Percentiles rank a stretch among this genome's conserved stretches.
Evolutionary conservation across 2,797 vertebrate species (phyloP).

Genomic region (Sebastes cheni): DNA sequence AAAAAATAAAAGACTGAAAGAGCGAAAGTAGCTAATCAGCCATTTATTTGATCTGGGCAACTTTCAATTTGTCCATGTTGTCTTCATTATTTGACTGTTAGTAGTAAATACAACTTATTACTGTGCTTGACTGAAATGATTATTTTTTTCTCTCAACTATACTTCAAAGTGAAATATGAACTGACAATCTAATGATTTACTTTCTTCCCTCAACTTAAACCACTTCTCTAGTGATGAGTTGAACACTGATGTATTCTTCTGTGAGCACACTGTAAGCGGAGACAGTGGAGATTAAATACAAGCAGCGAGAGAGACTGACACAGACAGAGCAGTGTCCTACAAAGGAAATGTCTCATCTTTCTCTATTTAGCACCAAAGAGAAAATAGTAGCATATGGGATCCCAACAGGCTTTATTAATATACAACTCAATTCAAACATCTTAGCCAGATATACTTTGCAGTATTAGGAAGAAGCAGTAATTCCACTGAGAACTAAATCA

Average conservation of each 20-base stretch:
- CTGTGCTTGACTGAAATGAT: background rate
- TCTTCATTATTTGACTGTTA: background rate
- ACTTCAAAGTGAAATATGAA: constrained; percentile 17
- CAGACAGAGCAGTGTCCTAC: background rate
- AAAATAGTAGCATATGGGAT: constrained; percentile 7
- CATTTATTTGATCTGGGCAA: background rate
- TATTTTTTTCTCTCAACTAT: background rate
- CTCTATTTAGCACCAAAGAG: constrained; percentile 1
- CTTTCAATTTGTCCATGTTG: background rate
- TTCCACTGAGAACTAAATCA: background rate
- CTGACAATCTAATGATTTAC: constrained; percentile 2
- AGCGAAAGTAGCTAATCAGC: background rate
- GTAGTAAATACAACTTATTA: background rate
- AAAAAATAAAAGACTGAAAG: background rate
- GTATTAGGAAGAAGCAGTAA: background rate
- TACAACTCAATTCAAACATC: background rate
- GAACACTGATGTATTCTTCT: constrained; percentile 9
- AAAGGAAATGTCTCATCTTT: constrained; percentile 15
- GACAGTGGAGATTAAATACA: constrained; percentile 17
- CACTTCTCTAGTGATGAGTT: background rate
- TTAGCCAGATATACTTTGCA: background rate
- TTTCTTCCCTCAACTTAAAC: constrained; percentile 1
- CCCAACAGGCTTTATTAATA: constrained; percentile 4
- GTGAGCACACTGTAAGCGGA: background rate
- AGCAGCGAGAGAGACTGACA: background rate